phyloP scores from a whole-genome alignment of 2,113 vertebrate genomes.

The Notothenia rossii region DNA sequence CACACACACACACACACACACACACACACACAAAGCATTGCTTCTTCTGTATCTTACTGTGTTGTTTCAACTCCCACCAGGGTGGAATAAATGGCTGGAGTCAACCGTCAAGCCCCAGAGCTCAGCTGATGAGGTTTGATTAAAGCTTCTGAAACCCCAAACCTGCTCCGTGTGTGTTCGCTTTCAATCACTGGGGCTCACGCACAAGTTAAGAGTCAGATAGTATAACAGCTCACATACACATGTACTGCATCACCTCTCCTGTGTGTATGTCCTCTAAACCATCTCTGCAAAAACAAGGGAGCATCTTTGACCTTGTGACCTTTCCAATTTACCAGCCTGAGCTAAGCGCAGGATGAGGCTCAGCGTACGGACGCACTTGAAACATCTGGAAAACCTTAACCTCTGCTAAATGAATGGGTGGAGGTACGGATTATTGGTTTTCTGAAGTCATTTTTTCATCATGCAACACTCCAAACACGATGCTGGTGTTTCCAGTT shows the following conservation, averaged over 20 bases:
- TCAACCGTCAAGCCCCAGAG: conserved; percentile 34
- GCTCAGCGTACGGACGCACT: conserved; percentile 30
- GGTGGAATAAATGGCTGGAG: conserved; percentile 27
- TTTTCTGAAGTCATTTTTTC: conserved; percentile 52
- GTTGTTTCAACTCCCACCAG: conserved; percentile 32
- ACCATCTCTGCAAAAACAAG: conserved; percentile 21
- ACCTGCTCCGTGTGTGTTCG: conserved; percentile 56
- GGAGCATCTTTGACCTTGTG: conserved; percentile 58
- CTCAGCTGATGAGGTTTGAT: conserved; percentile 62
- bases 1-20: conserved; percentile 1
- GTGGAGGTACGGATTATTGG: conserved; percentile 30
- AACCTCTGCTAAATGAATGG: conserved; percentile 58
- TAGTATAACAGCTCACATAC: background rate
- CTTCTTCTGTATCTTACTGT: conserved; percentile 35
- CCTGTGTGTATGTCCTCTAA: conserved; percentile 18
- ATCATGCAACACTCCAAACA: conserved; percentile 36
- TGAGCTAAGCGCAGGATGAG: conserved; percentile 39
- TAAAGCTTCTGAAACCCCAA: conserved; percentile 60
- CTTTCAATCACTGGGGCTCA: conserved; percentile 33
- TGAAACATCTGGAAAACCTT: conserved; percentile 75
- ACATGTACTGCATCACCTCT: conserved; percentile 6
- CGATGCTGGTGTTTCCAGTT: conserved; percentile 3
- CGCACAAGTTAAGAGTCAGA: background rate
- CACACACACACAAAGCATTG: background rate
- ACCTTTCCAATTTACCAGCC: conserved; percentile 39